Conservation (phyloP, 1,140 invertebrate genomes). For the Nixonia krombeini region DNA sequence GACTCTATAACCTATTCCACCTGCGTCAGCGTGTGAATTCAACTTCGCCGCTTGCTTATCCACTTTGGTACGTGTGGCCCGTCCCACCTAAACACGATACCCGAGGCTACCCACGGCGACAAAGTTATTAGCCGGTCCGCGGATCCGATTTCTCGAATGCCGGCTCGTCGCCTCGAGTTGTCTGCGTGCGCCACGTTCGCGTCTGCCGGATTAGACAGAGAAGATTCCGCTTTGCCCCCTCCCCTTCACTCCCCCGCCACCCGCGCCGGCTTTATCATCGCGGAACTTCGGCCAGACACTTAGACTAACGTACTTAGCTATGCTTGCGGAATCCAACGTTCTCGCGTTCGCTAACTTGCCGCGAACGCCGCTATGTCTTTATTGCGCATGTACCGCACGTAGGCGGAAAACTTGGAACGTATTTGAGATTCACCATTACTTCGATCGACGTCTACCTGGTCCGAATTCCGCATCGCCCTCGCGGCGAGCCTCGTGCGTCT, state of each 20-base stretch:
- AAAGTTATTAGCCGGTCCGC: constrained; percentile 59
- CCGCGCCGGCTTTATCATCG: constrained; percentile 19
- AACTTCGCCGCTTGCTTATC: constrained; percentile 65
- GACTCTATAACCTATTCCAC: constrained; percentile 66
- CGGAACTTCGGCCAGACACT: constrained; percentile 13
- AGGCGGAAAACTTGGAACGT: constrained; percentile 37
- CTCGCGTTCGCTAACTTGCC: constrained; percentile 20
- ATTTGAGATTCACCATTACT: constrained; percentile 41
- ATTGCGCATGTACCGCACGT: constrained; percentile 41
- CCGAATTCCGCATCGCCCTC: neutral
- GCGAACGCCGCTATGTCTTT: constrained; percentile 18
- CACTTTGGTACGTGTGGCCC: constrained; percentile 67
- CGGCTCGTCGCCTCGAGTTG: neutral
- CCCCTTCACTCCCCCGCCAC: neutral
- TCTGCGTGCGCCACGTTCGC: constrained; percentile 6
- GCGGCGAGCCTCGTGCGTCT: neutral
- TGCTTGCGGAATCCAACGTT: constrained; percentile 13
- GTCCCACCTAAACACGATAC: constrained; percentile 59
- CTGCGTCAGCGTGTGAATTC: constrained; percentile 62
- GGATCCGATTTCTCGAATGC: constrained; percentile 48
- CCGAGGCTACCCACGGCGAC: constrained; percentile 43
- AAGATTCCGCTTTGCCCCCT: constrained; percentile 1
- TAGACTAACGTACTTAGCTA: constrained; percentile 18
- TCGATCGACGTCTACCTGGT: constrained; percentile 21
- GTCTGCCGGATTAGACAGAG: constrained; percentile 10